Evolutionary conservation across 1,140 invertebrate genomes (phyloP).

Genomic region (Antheraea mylitta): DNA sequence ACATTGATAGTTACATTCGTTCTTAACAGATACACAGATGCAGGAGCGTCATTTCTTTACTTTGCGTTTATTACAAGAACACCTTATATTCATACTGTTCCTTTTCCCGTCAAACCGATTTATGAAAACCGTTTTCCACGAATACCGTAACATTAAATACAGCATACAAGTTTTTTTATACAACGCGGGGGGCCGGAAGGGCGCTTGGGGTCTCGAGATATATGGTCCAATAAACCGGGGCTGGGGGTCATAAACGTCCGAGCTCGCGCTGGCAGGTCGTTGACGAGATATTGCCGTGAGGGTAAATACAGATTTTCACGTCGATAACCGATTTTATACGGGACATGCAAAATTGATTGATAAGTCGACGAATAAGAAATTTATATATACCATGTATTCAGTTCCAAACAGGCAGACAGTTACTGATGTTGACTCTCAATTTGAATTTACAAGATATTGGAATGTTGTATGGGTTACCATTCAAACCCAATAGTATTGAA

Average conservation of each 20-base stretch:
- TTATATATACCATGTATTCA: neutral
- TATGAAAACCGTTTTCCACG: slow-evolving; percentile 7
- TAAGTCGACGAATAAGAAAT: neutral
- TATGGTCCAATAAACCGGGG: slow-evolving; percentile 57
- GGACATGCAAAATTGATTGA: neutral
- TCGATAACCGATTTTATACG: neutral
- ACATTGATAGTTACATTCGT: too few species aligned
- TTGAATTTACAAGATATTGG: too few species aligned
- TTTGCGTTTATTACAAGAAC: too few species aligned
- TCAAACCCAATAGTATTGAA: too few species aligned
- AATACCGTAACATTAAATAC: slow-evolving; percentile 20
- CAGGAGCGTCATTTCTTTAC: too few species aligned
- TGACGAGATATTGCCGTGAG: slow-evolving; percentile 40
- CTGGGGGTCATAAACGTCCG: slow-evolving; percentile 44
- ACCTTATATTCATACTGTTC: too few species aligned
- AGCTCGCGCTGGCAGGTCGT: slow-evolving; percentile 27
- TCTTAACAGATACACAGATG: too few species aligned
- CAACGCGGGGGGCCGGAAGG: slow-evolving; percentile 28
- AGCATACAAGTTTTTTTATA: slow-evolving; percentile 53
- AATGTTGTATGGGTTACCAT: too few species aligned
- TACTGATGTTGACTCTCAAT: too few species aligned
- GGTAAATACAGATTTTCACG: slow-evolving; percentile 36
- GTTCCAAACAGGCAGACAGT: neutral
- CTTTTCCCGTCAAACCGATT: neutral
- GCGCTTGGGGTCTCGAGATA: slow-evolving; percentile 32